These are phyloP conservation scores for Uropsilus gracilis DNA, from an alignment of 2,113 vertebrate species.

Conservation along the genomic window DNA sequence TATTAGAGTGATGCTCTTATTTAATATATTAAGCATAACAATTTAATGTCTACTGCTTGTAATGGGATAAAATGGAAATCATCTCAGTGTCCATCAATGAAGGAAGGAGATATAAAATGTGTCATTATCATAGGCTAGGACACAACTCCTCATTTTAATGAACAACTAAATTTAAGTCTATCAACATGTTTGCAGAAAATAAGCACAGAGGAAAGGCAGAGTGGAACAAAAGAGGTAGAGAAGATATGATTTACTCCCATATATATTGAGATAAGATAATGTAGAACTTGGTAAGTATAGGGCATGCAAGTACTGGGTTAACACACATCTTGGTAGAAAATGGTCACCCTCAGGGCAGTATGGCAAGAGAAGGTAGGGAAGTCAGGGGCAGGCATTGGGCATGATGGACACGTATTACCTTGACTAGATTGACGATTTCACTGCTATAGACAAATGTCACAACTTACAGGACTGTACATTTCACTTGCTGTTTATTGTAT, in stretches of 20 bases:
- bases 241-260: background rate
- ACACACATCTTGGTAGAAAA: fast-evolving
- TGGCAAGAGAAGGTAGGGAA: fast-evolving
- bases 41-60: background rate
- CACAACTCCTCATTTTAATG: background rate
- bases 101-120: conserved; percentile 1
- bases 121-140: background rate
- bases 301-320: background rate
- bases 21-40: conserved; percentile 9
- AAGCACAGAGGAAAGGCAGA: background rate
- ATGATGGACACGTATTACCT: fast-evolving
- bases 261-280: background rate
- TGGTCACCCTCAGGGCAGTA: fast-evolving
- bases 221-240: background rate
- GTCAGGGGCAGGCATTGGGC: background rate
- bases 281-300: background rate
- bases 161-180: background rate
- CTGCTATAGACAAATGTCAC: background rate
- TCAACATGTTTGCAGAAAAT: background rate
- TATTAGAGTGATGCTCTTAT: background rate
- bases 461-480: background rate
- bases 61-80: conserved; percentile 24
- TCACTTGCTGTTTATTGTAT: background rate
- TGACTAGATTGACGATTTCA: background rate
- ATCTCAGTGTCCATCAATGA: conserved; percentile 16